Conservation (phyloP, 2,888 invertebrate species). For the Lydus trimaculatus region DNA sequence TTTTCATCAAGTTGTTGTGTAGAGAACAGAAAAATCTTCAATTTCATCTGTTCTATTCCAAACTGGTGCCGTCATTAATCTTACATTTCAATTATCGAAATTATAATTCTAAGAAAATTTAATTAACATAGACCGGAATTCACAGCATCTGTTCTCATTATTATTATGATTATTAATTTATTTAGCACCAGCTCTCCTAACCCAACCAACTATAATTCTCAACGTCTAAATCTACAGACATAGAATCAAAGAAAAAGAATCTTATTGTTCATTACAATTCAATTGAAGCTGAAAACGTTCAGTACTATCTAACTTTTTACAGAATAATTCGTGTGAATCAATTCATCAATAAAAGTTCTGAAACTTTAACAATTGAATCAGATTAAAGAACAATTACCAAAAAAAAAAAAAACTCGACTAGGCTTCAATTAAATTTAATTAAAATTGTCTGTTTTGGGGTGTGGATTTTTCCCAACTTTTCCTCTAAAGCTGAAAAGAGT, state of each 20-base stretch:
- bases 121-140: too few relatives aligned
- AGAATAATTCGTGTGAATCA: neutral
- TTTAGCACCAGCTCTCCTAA: neutral
- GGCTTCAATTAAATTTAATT: neutral
- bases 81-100: neutral
- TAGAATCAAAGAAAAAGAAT: too few relatives aligned
- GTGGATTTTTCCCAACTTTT: neutral
- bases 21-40: neutral
- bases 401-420: neutral
- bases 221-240: too few relatives aligned
- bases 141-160: neutral
- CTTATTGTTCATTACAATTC: neutral
- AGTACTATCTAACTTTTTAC: neutral
- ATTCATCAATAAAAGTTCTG: neutral
- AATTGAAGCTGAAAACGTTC: neutral
- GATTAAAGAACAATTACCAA: neutral
- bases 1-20: neutral
- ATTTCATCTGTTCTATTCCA: neutral
- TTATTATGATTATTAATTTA: neutral
- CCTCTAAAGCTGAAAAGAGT: too few relatives aligned
- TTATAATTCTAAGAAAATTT: neutral
- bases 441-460: neutral
- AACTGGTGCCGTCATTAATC: neutral
- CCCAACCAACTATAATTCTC: too few relatives aligned
- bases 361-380: neutral